phyloP scores from a whole-genome alignment of 2,888 invertebrate species.

The Plagodis dolabraria region DNA sequence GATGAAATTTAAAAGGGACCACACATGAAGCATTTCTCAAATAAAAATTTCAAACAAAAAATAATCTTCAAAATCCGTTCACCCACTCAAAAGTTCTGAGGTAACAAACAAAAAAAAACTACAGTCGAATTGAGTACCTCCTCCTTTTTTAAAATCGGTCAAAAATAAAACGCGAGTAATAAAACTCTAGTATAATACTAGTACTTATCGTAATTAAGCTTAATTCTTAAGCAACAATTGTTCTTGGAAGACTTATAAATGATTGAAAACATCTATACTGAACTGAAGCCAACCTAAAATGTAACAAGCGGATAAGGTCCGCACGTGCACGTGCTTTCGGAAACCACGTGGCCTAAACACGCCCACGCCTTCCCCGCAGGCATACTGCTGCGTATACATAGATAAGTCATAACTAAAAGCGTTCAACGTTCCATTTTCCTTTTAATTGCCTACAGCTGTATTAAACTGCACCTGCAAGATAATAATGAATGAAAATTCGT shows the following conservation, averaged over 20 bases:
- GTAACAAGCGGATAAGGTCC: neutral
- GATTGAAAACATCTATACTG: constrained; percentile 9
- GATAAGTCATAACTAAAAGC: neutral
- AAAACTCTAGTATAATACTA: neutral
- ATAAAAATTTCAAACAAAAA: too few species aligned
- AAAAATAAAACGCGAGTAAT: neutral
- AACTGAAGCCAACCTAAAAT: constrained; percentile 11
- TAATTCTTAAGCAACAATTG: neutral
- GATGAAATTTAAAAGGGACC: too few species aligned
- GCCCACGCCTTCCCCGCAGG: constrained; percentile 1
- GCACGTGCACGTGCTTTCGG: constrained; percentile 16
- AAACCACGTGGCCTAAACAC: constrained; percentile 20
- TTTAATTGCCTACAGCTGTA: constrained; percentile 1
- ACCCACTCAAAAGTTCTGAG: too few species aligned
- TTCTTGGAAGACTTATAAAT: neutral
- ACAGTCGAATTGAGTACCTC: too few species aligned
- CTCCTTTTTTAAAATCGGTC: too few species aligned
- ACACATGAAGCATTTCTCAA: too few species aligned
- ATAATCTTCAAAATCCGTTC: too few species aligned
- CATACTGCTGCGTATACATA: neutral
- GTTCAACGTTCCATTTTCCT: constrained; percentile 4
- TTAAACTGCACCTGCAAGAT: constrained; percentile 5
- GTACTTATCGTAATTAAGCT: neutral
- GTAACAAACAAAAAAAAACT: too few species aligned
- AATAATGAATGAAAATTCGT: constrained; percentile 30